Evolutionary conservation across 2,888 invertebrate genomes (phyloP).

Genomic region (Actias luna): DNA sequence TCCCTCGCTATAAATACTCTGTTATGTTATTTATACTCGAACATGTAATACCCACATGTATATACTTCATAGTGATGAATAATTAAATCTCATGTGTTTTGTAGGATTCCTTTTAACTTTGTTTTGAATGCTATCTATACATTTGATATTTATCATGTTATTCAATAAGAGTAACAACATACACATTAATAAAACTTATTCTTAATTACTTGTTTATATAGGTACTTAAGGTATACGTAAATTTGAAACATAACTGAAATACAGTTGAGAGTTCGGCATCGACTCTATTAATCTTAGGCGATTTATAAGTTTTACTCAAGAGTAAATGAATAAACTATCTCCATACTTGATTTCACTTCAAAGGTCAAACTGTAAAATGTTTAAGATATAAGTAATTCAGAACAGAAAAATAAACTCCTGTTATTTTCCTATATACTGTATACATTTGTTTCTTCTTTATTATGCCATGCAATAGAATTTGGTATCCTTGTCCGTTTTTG

Average conservation of each 20-base stretch:
- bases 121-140: background rate
- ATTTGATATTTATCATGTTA: background rate
- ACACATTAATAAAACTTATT: background rate
- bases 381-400: no score
- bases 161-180: background rate
- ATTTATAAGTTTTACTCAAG: no score
- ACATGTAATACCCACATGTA: background rate
- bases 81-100: slow-evolving; percentile 10
- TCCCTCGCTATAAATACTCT: slow-evolving; percentile 62
- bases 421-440: background rate
- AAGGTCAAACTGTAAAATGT: no score
- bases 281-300: no score
- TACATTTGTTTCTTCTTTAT: no score
- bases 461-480: background rate
- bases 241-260: no score
- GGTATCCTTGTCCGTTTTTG: background rate
- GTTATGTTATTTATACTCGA: slow-evolving; percentile 24
- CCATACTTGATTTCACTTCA: no score
- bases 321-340: no score
- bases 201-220: no score
- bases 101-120: background rate
- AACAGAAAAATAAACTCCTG: no score
- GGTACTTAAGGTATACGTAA: no score
- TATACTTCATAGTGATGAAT: background rate
- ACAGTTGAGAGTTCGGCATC: no score